Percentiles rank a stretch among this genome's conserved stretches.
phyloP scores from a whole-genome alignment of 2,113 vertebrate species.

The Gila orcuttii region DNA sequence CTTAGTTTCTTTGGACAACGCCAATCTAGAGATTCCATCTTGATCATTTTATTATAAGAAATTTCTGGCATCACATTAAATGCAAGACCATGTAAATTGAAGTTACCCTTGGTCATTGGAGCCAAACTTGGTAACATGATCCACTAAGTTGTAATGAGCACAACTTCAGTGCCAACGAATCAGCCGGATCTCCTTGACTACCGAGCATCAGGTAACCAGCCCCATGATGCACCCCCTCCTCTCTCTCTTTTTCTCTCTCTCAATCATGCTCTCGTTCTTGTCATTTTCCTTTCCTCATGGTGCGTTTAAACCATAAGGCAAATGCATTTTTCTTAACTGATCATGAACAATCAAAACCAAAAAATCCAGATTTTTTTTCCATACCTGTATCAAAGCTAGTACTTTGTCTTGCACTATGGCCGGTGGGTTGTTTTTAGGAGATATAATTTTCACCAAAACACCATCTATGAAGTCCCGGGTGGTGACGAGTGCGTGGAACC shows the following conservation, averaged over 20 bases:
- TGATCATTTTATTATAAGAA: background rate
- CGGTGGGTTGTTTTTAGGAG: conserved; percentile 95
- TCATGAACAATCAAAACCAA: background rate
- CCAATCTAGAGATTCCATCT: background rate
- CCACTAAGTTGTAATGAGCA: conserved; percentile 51
- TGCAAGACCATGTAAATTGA: conserved; percentile 3
- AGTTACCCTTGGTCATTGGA: conserved; percentile 56
- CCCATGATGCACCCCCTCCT: conserved; percentile 12
- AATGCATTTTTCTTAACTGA: background rate
- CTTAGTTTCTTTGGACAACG: background rate
- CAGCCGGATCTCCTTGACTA: conserved; percentile 53
- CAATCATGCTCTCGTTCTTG: background rate
- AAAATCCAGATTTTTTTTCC: background rate
- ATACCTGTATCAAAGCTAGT: conserved; percentile 94
- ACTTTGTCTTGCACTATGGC: conserved; percentile 98
- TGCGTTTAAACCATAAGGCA: background rate
- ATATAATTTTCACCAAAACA: conserved; percentile 95
- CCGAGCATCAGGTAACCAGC: conserved; percentile 52
- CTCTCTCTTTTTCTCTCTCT: background rate
- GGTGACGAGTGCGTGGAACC: conserved; percentile 92
- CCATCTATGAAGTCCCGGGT: conserved; percentile 96
- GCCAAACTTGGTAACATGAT: conserved; percentile 71
- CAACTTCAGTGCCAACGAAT: conserved; percentile 36
- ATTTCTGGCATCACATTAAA: conserved; percentile 3
- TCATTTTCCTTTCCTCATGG: background rate